Evolutionary conservation across 2,113 vertebrate species (phyloP), one percentile per base, ranked within the genome.

Genomic region (Empidonax alnorum): DNA sequence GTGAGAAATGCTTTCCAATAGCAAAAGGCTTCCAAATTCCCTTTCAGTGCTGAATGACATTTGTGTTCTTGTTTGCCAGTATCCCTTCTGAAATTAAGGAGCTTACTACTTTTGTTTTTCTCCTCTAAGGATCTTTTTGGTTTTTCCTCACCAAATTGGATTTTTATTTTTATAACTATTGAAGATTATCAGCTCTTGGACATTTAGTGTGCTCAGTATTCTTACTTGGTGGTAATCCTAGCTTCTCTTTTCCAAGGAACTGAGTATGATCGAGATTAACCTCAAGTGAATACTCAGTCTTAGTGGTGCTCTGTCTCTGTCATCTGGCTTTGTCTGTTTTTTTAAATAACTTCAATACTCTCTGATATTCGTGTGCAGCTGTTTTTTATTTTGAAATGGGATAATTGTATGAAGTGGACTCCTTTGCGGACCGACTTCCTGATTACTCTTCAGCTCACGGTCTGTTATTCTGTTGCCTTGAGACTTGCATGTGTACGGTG

Each of bases 341-440:
- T 42, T 55, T 90, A 5, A 55, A 49, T 63, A 47, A 75, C 33
- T 71, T 63, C 47, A 50, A 28, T 63, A 12, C n/a, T 68, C 5
- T 1, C 15, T 67, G 41, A 33, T 74, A 63, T 7, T 52, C 0
- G 0, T 56, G 17, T 44, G 10, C 68, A 11, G 3, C 59, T 91
- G 0, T 17, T 86, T 44, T 35, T 83, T 42, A 15, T 61, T 72
- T 89, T 42, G 50, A 82, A 46, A 41, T 56, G 59, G 25, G 39
- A 17, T 67, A 49, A 52, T 24, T 49, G 35, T 15, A 27, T 71
- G 47, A 85, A 52, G 25, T 35, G 23, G 37, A 52, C 52, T 88
- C 11, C 52, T 76, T 62, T 53, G 31, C 53, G 41, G 53, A 42
- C 37, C 11, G 41, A 35, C 35, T 83, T 75, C 42, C 58, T 67